These are phyloP conservation scores for Margarornis squamiger DNA, from an alignment of 2,797 vertebrate genomes.

Conservation along the genomic window DNA sequence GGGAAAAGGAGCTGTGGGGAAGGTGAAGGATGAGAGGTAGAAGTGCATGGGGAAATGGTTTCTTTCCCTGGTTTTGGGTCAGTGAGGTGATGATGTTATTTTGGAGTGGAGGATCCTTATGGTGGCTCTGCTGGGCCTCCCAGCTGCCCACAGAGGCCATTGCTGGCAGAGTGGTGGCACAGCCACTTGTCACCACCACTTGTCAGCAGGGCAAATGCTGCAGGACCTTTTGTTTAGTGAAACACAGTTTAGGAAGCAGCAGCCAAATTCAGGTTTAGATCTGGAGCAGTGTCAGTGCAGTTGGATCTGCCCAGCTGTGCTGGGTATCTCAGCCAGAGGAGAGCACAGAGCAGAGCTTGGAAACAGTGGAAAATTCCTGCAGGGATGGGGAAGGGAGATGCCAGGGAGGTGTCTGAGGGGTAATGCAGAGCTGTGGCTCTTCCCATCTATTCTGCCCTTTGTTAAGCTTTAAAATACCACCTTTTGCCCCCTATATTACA, in stretches of 20 bases:
- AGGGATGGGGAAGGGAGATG: background rate
- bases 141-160: background rate
- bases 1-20: background rate
- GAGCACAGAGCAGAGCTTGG: background rate
- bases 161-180: background rate
- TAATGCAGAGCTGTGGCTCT: background rate
- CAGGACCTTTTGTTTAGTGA: fast-evolving
- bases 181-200: fast-evolving
- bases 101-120: fast-evolving
- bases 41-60: background rate
- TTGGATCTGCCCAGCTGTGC: background rate
- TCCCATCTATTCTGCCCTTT: background rate
- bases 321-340: fast-evolving
- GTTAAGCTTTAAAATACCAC: background rate
- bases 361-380: background rate
- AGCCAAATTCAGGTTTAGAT: background rate
- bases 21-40: background rate
- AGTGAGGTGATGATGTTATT: background rate
- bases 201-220: background rate
- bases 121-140: background rate
- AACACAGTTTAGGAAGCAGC: background rate
- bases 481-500: background rate
- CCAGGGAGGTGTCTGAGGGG: background rate
- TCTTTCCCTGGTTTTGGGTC: background rate
- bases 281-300: background rate